Evolutionary conservation across 2,797 vertebrate species (phyloP).

Genomic region (Sarcophilus harrisii): DNA sequence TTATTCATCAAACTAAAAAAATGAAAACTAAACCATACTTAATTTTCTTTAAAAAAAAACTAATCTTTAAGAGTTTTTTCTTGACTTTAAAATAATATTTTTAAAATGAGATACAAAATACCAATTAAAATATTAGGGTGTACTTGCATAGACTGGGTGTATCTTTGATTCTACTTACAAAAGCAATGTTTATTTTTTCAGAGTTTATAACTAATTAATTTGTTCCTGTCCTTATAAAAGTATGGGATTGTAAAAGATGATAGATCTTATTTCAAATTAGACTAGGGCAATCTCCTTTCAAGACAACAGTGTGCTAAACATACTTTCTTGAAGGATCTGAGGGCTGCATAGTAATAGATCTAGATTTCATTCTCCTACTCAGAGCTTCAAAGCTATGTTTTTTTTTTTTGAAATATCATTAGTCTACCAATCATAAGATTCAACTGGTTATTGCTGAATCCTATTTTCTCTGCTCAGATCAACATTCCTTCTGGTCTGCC

Average conservation of each 20-base stretch:
- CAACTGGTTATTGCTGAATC: not conserved
- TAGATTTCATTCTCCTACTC: not conserved
- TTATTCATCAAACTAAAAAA: not conserved
- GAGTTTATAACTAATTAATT: not conserved
- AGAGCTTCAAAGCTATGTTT: not conserved
- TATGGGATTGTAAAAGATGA: not conserved
- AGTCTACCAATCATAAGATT: not conserved
- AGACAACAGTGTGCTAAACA: not conserved
- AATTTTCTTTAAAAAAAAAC: not conserved
- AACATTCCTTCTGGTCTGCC: not conserved
- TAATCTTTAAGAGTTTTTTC: not conserved
- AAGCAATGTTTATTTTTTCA: not conserved
- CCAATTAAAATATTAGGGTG: not conserved
- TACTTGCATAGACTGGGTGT: not conserved
- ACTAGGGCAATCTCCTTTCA: not conserved
- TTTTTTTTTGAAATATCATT: not conserved
- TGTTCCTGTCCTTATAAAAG: not conserved
- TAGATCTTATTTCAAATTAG: not conserved
- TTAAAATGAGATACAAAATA: not conserved
- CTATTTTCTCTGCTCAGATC: not conserved
- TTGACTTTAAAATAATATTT: not conserved
- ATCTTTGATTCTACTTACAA: not conserved
- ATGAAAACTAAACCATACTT: not conserved
- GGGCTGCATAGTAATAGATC: not conserved
- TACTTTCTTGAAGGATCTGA: not conserved